These are phyloP conservation scores for Apostichopus japonicus DNA, from an alignment of 35 echinoderm and acorn worm genomes.

Conservation along the genomic window DNA sequence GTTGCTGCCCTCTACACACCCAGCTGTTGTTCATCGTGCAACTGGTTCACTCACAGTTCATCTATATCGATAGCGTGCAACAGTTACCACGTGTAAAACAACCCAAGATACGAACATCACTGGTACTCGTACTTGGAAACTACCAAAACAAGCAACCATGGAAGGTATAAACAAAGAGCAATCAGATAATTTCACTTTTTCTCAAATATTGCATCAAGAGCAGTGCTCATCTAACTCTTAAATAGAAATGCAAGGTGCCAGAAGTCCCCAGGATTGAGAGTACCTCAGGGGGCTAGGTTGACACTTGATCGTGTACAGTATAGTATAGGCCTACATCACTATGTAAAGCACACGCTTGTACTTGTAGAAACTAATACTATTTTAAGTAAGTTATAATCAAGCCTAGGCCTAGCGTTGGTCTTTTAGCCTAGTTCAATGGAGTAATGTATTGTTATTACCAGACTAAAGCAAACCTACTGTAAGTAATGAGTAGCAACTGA, in stretches of 20 bases:
- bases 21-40: neutral
- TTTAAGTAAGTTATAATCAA: too few relatives aligned
- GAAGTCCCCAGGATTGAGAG: too few relatives aligned
- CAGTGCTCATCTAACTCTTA: too few relatives aligned
- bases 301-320: neutral
- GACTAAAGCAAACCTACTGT: too few relatives aligned
- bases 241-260: too few relatives aligned
- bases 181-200: too few relatives aligned
- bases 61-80: neutral
- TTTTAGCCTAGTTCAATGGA: too few relatives aligned
- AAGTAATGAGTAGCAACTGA: too few relatives aligned
- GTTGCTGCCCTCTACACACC: neutral
- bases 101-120: neutral
- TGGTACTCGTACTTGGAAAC: neutral
- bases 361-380: neutral
- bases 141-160: neutral
- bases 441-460: too few relatives aligned
- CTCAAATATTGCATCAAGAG: too few relatives aligned
- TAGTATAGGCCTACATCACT: neutral
- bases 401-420: too few relatives aligned
- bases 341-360: neutral
- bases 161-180: neutral
- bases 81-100: neutral
- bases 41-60: neutral
- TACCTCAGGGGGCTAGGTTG: too few relatives aligned